Evolutionary conservation across 2,113 vertebrate genomes (phyloP).

Genomic region (Dipodomys spectabilis): DNA sequence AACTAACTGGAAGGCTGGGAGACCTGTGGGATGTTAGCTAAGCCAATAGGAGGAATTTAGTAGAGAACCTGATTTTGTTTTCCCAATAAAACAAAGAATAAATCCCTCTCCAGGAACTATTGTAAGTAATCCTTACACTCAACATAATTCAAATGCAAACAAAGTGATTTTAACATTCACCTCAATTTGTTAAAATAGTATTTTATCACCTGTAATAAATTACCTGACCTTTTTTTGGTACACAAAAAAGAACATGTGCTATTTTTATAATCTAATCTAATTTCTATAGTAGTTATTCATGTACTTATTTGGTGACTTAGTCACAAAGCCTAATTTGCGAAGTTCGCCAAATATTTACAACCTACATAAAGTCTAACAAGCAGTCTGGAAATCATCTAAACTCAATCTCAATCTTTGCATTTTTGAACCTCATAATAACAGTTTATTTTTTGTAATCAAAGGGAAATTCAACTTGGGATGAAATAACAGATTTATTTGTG

Average conservation of each 20-base stretch:
- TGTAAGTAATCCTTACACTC: neutral
- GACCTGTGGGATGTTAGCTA: neutral
- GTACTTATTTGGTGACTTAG: slow-evolving; percentile 25
- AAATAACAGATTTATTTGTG: slow-evolving; percentile 71
- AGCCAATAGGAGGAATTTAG: neutral
- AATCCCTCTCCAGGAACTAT: neutral
- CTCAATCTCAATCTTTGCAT: slow-evolving; percentile 65
- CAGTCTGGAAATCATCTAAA: slow-evolving; percentile 52
- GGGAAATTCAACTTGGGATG: slow-evolving; percentile 64
- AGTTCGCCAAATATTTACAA: slow-evolving; percentile 71
- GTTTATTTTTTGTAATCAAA: slow-evolving; percentile 75
- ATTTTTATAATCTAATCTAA: slow-evolving; percentile 59
- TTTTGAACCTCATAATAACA: slow-evolving; percentile 61
- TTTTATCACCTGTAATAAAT: slow-evolving; percentile 39
- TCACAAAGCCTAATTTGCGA: slow-evolving; percentile 53
- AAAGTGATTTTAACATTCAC: slow-evolving; percentile 1
- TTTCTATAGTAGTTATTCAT: slow-evolving; percentile 42
- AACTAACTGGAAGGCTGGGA: neutral
- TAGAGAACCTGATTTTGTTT: neutral
- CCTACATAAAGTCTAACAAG: slow-evolving; percentile 60
- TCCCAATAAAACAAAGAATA: slow-evolving; percentile 33
- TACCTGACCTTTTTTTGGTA: neutral
- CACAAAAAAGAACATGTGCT: neutral
- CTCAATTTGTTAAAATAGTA: slow-evolving; percentile 32
- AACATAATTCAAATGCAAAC: slow-evolving; percentile 31